These are phyloP conservation scores for Phyllostomus discolor DNA, from an alignment of 2,113 vertebrate genomes.

Conservation along the genomic window DNA sequence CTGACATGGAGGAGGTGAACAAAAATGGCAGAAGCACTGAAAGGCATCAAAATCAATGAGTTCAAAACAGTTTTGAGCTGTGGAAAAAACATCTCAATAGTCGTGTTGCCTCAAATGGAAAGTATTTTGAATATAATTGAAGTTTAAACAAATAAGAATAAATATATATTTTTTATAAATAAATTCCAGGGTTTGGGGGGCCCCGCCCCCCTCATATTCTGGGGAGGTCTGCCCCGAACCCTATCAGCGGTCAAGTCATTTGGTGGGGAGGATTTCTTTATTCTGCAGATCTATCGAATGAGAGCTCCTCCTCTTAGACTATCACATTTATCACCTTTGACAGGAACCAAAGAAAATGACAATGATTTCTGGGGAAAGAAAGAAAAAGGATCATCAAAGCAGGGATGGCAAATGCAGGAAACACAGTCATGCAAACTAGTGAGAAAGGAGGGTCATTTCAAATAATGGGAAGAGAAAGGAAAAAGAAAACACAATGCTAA, in stretches of 20 bases:
- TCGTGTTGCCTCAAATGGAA: no score
- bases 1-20: no score
- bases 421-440: neutral
- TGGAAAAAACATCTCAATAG: no score
- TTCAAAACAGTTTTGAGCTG: no score
- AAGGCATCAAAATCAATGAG: no score
- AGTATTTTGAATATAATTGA: no score
- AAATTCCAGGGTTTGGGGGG: no score
- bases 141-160: no score
- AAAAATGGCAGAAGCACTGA: no score
- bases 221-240: neutral
- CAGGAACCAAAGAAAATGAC: neutral
- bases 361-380: neutral
- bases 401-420: neutral
- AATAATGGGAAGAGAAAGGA: neutral
- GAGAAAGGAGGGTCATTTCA: neutral
- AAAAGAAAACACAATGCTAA: neutral
- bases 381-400: neutral
- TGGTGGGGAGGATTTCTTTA: neutral
- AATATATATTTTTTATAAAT: no score
- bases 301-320: neutral
- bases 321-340: neutral
- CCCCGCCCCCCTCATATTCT: neutral
- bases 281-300: neutral
- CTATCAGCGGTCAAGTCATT: neutral